These are phyloP conservation scores for Myanophis thanlyinensis DNA, from an alignment of 2,113 vertebrate genomes.

Conservation along the genomic window DNA sequence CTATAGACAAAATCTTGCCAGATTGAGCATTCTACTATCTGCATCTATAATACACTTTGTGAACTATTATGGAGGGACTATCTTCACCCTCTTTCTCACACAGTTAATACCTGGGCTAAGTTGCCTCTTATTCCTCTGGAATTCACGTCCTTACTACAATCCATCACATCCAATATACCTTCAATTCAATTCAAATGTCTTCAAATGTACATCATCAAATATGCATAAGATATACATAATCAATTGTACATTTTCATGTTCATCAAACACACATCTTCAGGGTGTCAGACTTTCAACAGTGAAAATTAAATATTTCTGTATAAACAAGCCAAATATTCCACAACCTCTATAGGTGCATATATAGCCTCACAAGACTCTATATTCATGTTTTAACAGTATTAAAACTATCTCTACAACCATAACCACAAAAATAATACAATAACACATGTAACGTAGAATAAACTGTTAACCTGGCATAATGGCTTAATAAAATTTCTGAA, in stretches of 20 bases:
- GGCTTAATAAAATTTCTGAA: not conserved
- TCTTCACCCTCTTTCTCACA: not conserved
- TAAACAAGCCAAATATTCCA: not conserved
- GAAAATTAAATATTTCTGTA: not conserved
- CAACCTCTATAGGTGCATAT: not conserved
- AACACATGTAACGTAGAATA: not conserved
- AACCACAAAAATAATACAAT: not conserved
- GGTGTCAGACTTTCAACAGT: not conserved
- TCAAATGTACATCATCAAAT: not conserved
- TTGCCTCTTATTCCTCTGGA: not conserved
- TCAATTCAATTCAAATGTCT: not conserved
- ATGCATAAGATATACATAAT: not conserved
- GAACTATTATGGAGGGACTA: not conserved
- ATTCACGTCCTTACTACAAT: not conserved
- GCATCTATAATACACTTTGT: not conserved
- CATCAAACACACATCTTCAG: not conserved
- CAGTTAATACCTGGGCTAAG: not conserved
- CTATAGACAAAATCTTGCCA: not conserved
- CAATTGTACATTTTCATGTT: not conserved
- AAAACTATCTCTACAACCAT: not conserved
- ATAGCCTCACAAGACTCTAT: not conserved
- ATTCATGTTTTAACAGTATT: not conserved
- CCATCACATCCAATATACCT: not conserved
- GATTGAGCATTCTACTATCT: not conserved
- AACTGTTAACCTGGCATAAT: not conserved